Conservation (phyloP, 2,113 vertebrate genomes). For the Perca schrenkii region DNA sequence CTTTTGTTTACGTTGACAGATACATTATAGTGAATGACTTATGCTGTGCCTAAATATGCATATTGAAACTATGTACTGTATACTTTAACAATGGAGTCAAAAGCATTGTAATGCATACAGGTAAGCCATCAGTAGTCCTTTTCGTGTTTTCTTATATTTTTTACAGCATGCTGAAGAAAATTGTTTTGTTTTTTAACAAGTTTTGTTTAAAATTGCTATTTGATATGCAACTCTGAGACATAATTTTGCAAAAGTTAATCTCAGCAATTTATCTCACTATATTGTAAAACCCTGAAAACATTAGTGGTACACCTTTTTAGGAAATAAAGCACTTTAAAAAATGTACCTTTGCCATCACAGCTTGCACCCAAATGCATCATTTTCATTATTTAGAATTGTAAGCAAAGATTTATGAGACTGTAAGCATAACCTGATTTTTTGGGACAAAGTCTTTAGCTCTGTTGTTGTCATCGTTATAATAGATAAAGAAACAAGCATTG, state of each 20-base stretch:
- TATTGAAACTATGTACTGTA: background rate
- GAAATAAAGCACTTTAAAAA: background rate
- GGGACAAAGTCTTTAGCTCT: background rate
- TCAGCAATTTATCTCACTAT: background rate
- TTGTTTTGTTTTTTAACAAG: background rate
- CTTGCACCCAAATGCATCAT: background rate
- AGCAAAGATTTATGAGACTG: background rate
- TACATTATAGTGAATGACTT: background rate
- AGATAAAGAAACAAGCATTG: background rate
- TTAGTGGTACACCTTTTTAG: background rate
- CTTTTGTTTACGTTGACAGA: conserved; percentile 3
- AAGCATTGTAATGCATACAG: background rate
- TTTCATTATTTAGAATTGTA: background rate
- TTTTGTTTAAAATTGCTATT: background rate
- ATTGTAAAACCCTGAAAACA: background rate
- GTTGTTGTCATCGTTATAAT: conserved; percentile 3
- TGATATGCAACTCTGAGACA: background rate
- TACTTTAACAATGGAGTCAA: background rate
- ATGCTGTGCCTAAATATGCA: background rate
- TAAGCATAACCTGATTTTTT: background rate
- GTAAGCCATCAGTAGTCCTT: background rate
- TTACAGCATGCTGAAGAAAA: background rate
- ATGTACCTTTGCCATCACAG: background rate
- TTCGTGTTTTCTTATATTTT: background rate
- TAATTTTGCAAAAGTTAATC: background rate